Evolutionary conservation across 2,797 vertebrate genomes (phyloP), one percentile per base, ranked within the genome.

Genomic region (Myotis planiceps): DNA sequence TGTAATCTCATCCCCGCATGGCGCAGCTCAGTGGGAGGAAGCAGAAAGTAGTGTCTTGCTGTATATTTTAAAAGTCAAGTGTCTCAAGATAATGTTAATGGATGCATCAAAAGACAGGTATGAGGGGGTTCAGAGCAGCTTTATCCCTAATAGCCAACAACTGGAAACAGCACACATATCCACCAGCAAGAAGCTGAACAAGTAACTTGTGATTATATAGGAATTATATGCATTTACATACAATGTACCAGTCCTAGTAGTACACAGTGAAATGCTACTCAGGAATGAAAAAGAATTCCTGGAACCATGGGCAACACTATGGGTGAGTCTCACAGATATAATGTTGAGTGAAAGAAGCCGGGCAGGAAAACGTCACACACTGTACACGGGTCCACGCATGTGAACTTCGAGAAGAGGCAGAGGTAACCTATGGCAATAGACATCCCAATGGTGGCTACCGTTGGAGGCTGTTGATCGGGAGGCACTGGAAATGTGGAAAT

Each of bases 21-120:
- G 47, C 29, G 14, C n/a, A 16, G 66, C 90, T 42, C 90, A 71
- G 65, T 25, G 39, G 90, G 96, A 90, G 84, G 83, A 80, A 29
- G 58, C 18, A 3, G 55, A 89, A 79, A 95, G 91, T 84, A 90
- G 25, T 72, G 23, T 84, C 42, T 42, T 69, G 85, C 55, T 90
- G 79, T 58, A 94, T 88, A 79, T 80, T 86, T 96, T 94, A 96
- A 93, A 96, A 96, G 95, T 96, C 93, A 96, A 92, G 94, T 95
- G 90, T 97, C 93, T 97, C 86, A 92, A 93, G 96, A 93, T 96
- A 88, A 96, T 47, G 85, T 90, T 88, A 96, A 95, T 95, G 87
- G 92, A 88, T 37, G 87, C 79, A 60, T 93, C 89, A 68, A 72
- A 92, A 63, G 27, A 47, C 58, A 84, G 87, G 58, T 34, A 92